Evolutionary conservation across 1,140 invertebrate genomes (phyloP).

Genomic region (Anadara kagoshimensis): DNA sequence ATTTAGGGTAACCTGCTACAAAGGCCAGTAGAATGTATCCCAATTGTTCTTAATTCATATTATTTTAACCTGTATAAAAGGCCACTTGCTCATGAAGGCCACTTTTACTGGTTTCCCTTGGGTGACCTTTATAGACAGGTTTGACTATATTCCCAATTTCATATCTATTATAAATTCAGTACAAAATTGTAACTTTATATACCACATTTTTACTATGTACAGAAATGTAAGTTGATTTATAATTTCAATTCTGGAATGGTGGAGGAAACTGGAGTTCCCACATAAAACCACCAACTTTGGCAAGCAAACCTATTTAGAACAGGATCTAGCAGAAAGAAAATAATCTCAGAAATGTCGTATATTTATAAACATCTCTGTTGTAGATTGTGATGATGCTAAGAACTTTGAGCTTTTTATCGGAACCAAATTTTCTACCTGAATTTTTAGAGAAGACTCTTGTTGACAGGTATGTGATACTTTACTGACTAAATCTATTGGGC

Average conservation of each 20-base stretch:
- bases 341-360: background rate
- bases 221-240: too few relatives aligned
- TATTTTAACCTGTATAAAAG: too few relatives aligned
- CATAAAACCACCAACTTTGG: background rate
- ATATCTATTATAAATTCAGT: too few relatives aligned
- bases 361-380: slow-evolving; percentile 3
- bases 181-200: too few relatives aligned
- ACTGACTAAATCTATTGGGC: background rate
- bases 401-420: slow-evolving; percentile 52
- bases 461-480: slow-evolving; percentile 42
- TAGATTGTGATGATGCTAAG: slow-evolving; percentile 47
- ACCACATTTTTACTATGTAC: too few relatives aligned
- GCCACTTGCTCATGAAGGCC: too few relatives aligned
- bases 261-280: background rate
- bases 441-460: slow-evolving; percentile 52
- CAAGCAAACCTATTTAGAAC: background rate
- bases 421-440: slow-evolving; percentile 47
- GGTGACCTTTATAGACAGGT: too few relatives aligned
- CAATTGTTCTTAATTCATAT: too few relatives aligned
- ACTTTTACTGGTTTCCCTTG: too few relatives aligned
- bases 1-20: too few relatives aligned
- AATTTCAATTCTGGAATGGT: background rate
- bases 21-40: too few relatives aligned
- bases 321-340: background rate
- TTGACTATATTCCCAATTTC: too few relatives aligned